phyloP scores from a whole-genome alignment of 2,888 invertebrate genomes.

The Belgica antarctica region DNA sequence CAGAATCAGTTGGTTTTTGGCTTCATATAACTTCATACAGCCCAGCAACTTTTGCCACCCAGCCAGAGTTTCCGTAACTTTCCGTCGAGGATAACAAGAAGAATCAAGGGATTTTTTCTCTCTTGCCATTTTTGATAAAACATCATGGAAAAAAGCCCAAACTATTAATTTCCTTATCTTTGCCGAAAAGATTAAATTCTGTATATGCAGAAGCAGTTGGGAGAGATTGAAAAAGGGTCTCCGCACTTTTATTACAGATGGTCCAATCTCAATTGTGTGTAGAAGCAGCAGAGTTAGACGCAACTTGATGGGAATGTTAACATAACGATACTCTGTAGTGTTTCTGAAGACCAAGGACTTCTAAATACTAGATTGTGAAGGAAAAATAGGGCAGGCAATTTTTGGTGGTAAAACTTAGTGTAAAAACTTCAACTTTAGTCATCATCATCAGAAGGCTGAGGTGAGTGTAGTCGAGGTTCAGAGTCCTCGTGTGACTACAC shows the following conservation, averaged over 20 bases:
- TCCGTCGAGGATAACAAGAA: no score
- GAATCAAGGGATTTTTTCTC: background rate
- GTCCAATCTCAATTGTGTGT: constrained; percentile 13
- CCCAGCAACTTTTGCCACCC: no score
- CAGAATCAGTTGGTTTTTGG: background rate
- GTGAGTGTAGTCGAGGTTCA: no score
- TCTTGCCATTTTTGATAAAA: constrained; percentile 37
- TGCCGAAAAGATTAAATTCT: constrained; percentile 43
- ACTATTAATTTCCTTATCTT: constrained; percentile 44
- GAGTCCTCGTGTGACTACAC: no score
- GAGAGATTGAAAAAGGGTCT: constrained; percentile 38
- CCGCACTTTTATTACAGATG: constrained; percentile 40
- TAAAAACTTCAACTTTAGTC: no score
- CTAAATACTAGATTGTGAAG: no score
- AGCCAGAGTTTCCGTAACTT: no score
- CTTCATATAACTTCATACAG: no score
- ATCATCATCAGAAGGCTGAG: no score
- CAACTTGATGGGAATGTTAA: background rate
- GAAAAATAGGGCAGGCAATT: no score
- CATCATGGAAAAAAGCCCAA: constrained; percentile 42
- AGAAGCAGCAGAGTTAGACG: no score
- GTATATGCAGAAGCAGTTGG: background rate
- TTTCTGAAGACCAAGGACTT: background rate
- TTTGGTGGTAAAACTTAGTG: no score
- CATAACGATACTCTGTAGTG: background rate